Evolutionary conservation across 2,797 vertebrate species (phyloP).

Genomic region (Hyperoplus immaculatus): DNA sequence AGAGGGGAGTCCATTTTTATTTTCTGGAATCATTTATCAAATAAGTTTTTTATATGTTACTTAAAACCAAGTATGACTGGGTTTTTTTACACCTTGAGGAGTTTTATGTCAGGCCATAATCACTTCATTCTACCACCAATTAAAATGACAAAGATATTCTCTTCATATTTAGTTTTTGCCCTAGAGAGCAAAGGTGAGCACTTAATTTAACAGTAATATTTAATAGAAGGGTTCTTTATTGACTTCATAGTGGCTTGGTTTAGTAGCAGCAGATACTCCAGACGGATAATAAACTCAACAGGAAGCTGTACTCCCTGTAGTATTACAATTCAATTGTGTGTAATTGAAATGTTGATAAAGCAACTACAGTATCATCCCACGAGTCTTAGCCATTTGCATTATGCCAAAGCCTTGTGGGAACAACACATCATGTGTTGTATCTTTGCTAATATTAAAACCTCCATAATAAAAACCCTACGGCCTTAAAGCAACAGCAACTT

Average conservation of each 20-base stretch:
- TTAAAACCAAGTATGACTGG: background rate
- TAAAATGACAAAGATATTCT: background rate
- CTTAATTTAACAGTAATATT: background rate
- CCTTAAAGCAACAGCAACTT: background rate
- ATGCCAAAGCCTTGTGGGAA: slow-evolving; percentile 4
- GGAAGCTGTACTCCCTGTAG: slow-evolving; percentile 1
- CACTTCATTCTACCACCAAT: background rate
- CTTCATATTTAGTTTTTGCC: background rate
- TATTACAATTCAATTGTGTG: background rate
- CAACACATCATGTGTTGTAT: background rate
- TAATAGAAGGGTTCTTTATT: background rate
- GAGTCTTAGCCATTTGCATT: background rate
- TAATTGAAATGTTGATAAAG: slow-evolving; percentile 13
- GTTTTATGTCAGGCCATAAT: background rate
- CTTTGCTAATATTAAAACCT: background rate
- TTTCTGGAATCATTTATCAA: slow-evolving; percentile 16
- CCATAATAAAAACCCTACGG: background rate
- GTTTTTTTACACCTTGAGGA: background rate
- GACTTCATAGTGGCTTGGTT: background rate
- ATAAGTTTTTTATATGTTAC: slow-evolving; percentile 10
- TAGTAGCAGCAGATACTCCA: background rate
- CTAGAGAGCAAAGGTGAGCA: background rate
- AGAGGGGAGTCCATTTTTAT: slow-evolving; percentile 12
- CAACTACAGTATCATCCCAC: background rate
- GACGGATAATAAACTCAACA: background rate